Evolutionary conservation across 1,140 invertebrate species (phyloP).

Genomic region (Zeugodacus cucurbitae): DNA sequence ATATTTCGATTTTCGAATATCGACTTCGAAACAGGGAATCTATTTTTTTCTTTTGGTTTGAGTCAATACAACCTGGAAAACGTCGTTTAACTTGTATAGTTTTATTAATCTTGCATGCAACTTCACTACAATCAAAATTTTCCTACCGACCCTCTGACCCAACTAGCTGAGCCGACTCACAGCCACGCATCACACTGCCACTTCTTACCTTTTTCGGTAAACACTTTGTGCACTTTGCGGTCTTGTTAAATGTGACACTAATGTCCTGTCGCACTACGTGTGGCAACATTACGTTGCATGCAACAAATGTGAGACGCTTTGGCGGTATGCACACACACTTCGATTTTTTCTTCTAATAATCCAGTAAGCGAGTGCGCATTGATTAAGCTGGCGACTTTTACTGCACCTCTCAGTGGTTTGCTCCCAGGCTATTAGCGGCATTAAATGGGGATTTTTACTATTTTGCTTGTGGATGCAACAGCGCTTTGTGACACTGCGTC

Average conservation of each 20-base stretch:
- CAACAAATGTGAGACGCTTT: constrained; percentile 23
- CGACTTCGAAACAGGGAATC: too few species aligned
- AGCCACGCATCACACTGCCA: neutral
- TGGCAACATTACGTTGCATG: constrained; percentile 33
- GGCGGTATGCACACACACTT: neutral
- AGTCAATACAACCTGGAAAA: too few species aligned
- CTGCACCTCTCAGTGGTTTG: neutral
- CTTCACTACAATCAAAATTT: neutral
- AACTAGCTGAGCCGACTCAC: neutral
- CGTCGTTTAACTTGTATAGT: too few species aligned
- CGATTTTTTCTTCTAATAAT: neutral
- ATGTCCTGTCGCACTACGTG: constrained; percentile 35
- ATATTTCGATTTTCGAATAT: too few species aligned
- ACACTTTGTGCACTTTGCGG: constrained; percentile 36
- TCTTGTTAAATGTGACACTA: constrained; percentile 43
- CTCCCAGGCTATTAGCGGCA: neutral
- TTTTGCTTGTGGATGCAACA: neutral
- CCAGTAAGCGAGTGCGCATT: constrained; percentile 6
- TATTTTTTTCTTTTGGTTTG: too few species aligned
- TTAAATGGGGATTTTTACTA: neutral
- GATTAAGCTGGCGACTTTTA: constrained; percentile 20
- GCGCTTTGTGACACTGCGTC: neutral
- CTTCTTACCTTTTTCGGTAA: constrained; percentile 27
- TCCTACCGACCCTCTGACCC: neutral
- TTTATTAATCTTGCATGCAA: too few species aligned